Base-by-base conservation (phyloP, 2,113 vertebrate genomes). In the Ramphastos sulfuratus region DNA sequence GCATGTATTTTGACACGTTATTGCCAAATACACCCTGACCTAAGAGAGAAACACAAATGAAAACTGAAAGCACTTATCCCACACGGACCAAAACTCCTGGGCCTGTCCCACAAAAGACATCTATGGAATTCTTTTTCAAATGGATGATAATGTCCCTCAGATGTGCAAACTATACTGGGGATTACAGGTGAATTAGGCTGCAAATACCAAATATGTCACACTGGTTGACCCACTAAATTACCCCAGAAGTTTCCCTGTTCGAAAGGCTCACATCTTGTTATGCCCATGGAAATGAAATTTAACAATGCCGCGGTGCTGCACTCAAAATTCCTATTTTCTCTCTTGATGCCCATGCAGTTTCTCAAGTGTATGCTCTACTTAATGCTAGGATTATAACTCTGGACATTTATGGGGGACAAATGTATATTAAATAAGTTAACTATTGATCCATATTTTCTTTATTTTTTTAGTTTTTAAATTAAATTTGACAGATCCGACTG, bases 381-480 rank as follows among this genome's bases (percentile, higher is more conserved):
- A 72, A 90, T 94, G 39, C 25, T 56, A 65, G n/a, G n/a, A 73
- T 79, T 63, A 82, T 35, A 60, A 37, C 31, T 46, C 9, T 74
- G 25, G 33, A 30, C 25, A 25, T 58, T 58, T 46, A 70, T 8
- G 39, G 9, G 78, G 37, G 54, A 73, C 31, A 89, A 21, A 67
- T 82, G 18, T 10, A 55, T 19, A 52, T 35, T 9, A 82, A 92
- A 30, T 39, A 50, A 82, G 12, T 70, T 71, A 93, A 82, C 24
- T 69, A 81, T 9, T 69, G 15, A 66, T 58, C 13, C 81, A 6
- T 39, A 85, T 78, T 86, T 88, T 87, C 71, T 77, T 79, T 23
- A 55, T 94, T 90, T 88, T 90, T 88, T 83, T 14, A 89, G 31
- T 56, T 90, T 76, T 76, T 79, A 60, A 85, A 85, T 90, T 52